Evolutionary conservation across 2,113 vertebrate species (phyloP), one percentile per base, ranked within the genome.

Genomic region (Tetraodon nigroviridis): DNA sequence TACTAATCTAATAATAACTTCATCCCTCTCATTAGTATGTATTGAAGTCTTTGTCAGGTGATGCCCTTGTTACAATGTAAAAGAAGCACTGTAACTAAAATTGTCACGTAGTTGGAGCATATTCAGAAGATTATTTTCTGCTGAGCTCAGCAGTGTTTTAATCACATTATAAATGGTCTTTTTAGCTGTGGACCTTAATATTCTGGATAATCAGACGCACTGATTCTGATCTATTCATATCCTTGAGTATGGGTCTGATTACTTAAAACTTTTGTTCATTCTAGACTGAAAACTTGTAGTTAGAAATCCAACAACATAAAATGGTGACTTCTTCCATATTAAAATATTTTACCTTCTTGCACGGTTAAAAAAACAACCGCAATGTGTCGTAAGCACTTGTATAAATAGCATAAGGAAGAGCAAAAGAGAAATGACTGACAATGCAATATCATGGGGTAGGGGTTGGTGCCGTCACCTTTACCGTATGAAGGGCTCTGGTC

Each of bases 81-180:
- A 69, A 44, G 55, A 55, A 54, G 47, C 53, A 61, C 51, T 53
- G 51, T 67, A 76, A 75, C 56, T 81, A 79, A 80, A 75, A 78
- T 76, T 75, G 68, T 73, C 67, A 58, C 64, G 54, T 57, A 64
- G 52, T 81, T 41, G 46, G 67, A 63, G 73, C 77, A 76, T 63
- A 81, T 84, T 88, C 71, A 73, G 60, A 68, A 81, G 58, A 86
- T 81, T 80, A 72, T 79, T 76, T 81, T 72, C 63, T 85, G 71
- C 71, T 82, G 72, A 84, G 77, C 72, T 85, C 75, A 78, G 79
- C 69, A 72, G 59, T 85, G 69, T 80, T 85, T 85, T 77, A 85
- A 87, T 86, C 76, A 86, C 59, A 71, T 84, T 82, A 73, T 64
- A 45, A 82, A 79, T 79, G 72, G 63, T 61, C 69, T 73, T 80